Percentiles rank a stretch among this genome's conserved stretches.
These are phyloP conservation scores for Cabera pusaria DNA, from an alignment of 2,888 invertebrate genomes.

Conservation along the genomic window DNA sequence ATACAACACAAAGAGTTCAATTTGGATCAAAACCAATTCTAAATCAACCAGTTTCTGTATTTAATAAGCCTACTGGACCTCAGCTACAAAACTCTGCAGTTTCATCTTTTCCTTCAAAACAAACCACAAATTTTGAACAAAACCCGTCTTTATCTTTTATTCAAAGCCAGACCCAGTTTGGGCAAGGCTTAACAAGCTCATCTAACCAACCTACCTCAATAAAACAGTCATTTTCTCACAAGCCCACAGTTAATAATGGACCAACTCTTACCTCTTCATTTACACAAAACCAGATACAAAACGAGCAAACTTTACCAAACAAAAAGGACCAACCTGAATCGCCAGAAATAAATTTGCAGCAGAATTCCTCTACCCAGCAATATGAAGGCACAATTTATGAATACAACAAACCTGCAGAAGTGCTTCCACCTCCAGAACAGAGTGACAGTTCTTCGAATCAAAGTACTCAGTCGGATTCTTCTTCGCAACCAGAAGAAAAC, in stretches of 20 bases:
- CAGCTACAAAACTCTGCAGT: conserved; percentile 2
- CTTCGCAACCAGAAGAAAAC: conserved; percentile 11
- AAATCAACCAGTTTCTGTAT: conserved; percentile 16
- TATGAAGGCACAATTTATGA: conserved; percentile 53
- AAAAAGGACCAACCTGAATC: conserved; percentile 7
- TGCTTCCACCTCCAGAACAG: conserved; percentile 38
- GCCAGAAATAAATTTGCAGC: conserved; percentile 14
- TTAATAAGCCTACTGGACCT: conserved; percentile 8
- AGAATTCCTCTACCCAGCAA: conserved; percentile 26
- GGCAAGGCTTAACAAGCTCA: conserved; percentile 6
- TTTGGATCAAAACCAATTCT: conserved; percentile 28
- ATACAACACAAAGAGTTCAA: conserved; percentile 24
- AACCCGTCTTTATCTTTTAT: conserved; percentile 20
- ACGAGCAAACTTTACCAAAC: neutral
- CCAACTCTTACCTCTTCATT: conserved; percentile 13
- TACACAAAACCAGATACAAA: conserved; percentile 13
- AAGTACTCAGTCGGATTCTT: conserved; percentile 16
- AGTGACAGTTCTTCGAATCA: conserved; percentile 27
- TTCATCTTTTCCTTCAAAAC: conserved; percentile 15
- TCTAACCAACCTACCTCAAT: neutral
- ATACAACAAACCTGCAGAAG: conserved; percentile 56
- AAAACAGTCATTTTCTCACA: conserved; percentile 1
- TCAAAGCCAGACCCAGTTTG: conserved; percentile 20
- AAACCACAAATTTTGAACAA: conserved; percentile 15
- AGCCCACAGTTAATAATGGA: neutral